These are phyloP conservation scores for Drepana falcataria DNA, from an alignment of 2,888 invertebrate species.

Conservation along the genomic window DNA sequence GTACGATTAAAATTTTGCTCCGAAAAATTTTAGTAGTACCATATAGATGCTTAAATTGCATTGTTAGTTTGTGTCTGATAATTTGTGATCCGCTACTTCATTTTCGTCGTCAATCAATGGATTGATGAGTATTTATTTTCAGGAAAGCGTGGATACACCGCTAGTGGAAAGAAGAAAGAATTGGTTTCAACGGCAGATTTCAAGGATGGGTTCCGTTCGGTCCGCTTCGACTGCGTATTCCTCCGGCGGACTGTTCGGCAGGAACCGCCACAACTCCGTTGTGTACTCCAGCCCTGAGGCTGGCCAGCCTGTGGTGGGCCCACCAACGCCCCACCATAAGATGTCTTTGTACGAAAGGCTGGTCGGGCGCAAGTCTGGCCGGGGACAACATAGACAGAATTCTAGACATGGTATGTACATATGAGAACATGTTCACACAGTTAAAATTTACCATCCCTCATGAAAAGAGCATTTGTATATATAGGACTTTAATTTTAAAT, in stretches of 20 bases:
- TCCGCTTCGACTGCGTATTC: slow-evolving; percentile 93
- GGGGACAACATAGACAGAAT: slow-evolving; percentile 81
- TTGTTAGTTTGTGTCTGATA: too few relatives aligned
- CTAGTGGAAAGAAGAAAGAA: slow-evolving; percentile 91
- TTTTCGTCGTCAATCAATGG: too few relatives aligned
- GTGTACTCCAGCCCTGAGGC: slow-evolving; percentile 83
- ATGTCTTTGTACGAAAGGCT: slow-evolving; percentile 91
- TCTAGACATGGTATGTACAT: slow-evolving; percentile 79
- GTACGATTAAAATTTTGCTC: too few relatives aligned
- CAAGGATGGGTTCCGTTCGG: slow-evolving; percentile 90
- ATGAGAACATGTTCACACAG: too few relatives aligned
- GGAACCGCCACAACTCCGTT: slow-evolving; percentile 88
- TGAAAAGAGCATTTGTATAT: too few relatives aligned
- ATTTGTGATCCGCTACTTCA: too few relatives aligned
- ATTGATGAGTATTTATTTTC: slow-evolving; percentile 22
- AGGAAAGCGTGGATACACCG: slow-evolving; percentile 95
- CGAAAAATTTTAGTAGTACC: too few relatives aligned
- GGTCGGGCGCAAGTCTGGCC: slow-evolving; percentile 88
- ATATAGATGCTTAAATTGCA: too few relatives aligned
- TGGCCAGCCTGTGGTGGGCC: slow-evolving; percentile 54
- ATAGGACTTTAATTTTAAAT: too few relatives aligned
- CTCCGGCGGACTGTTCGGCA: slow-evolving; percentile 84
- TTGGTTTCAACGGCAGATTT: slow-evolving; percentile 92
- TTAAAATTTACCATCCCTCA: too few relatives aligned
- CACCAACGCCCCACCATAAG: slow-evolving; percentile 77